A percentile compares a stretch with the other conserved stretches of the same genome.
phyloP scores from a whole-genome alignment of 1,140 invertebrate species.

The Neodiprion fabricii region DNA sequence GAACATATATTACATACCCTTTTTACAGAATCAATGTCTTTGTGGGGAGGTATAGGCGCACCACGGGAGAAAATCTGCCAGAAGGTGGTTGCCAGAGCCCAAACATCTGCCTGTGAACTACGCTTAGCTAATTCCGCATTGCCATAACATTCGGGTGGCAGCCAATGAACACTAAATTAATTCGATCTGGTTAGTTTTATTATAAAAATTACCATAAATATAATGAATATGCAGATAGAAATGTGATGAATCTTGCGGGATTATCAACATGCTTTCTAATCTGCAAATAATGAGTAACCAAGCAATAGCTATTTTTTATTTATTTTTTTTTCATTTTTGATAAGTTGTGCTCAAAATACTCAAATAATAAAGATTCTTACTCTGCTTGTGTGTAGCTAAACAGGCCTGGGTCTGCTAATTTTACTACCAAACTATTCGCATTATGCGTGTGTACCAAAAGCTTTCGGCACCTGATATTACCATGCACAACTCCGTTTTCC shows the following conservation, averaged over 20 bases:
- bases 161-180: slow-evolving; percentile 79
- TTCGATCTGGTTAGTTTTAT: slow-evolving; percentile 15
- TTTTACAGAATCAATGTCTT: slow-evolving; percentile 47
- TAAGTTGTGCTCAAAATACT: not conserved
- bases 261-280: no score
- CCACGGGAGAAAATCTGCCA: slow-evolving; percentile 91
- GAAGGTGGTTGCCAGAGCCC: slow-evolving; percentile 87
- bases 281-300: no score
- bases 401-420: slow-evolving; percentile 79
- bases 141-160: slow-evolving; percentile 79
- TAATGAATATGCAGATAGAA: not conserved
- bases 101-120: slow-evolving; percentile 77
- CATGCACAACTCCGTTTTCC: slow-evolving; percentile 82
- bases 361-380: slow-evolving; percentile 61
- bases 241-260: not conserved
- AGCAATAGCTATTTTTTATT: no score
- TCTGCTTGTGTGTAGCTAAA: slow-evolving; percentile 66
- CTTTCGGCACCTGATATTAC: slow-evolving; percentile 85
- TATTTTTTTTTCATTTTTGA: no score
- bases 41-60: slow-evolving; percentile 47
- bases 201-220: slow-evolving; percentile 29
- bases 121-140: slow-evolving; percentile 71
- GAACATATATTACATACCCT: slow-evolving; percentile 33
- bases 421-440: slow-evolving; percentile 74
- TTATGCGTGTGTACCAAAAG: slow-evolving; percentile 75